A percentile compares a stretch with the other conserved stretches of the same genome.
These are phyloP conservation scores for Drosophila bocqueti DNA, from an alignment of 1,140 invertebrate species.

Conservation along the genomic window DNA sequence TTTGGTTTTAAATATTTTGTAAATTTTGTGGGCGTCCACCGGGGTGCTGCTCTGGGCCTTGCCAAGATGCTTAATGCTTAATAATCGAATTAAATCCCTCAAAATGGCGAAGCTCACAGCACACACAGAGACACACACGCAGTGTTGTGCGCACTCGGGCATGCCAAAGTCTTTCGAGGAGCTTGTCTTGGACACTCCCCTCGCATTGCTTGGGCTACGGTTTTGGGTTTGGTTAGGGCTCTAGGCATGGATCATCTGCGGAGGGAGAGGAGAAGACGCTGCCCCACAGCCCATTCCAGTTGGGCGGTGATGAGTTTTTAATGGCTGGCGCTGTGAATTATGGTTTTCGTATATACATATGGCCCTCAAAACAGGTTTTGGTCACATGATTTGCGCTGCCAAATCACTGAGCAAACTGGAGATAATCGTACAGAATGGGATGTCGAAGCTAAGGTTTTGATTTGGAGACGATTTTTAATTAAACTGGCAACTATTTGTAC, in stretches of 20 bases:
- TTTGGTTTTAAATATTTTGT: constrained; percentile 83
- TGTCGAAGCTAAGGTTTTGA: too few relatives aligned
- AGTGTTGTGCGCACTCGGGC: constrained; percentile 63
- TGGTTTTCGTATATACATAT: constrained; percentile 49
- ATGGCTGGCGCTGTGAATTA: constrained; percentile 75
- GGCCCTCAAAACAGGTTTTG: constrained; percentile 42
- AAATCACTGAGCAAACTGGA: constrained; percentile 56
- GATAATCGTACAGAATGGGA: constrained; percentile 38
- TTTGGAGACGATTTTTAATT: background rate
- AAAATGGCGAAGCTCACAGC: constrained; percentile 65
- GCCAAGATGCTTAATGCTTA: constrained; percentile 25
- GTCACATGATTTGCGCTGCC: constrained; percentile 30
- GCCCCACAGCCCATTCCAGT: constrained; percentile 73
- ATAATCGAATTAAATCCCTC: constrained; percentile 41
- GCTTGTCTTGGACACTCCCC: constrained; percentile 74
- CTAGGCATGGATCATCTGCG: background rate
- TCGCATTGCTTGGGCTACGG: constrained; percentile 6
- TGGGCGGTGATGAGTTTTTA: constrained; percentile 80
- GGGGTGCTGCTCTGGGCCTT: background rate
- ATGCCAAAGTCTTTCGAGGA: constrained; percentile 48
- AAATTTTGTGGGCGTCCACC: constrained; percentile 79
- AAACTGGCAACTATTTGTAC: background rate
- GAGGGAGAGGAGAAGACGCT: constrained; percentile 8
- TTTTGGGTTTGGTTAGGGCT: background rate
- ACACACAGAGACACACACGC: background rate